Percentiles rank a stretch among this genome's conserved stretches.
Conservation (phyloP, 2,797 vertebrate species). For the Steatocranus sp. region DNA sequence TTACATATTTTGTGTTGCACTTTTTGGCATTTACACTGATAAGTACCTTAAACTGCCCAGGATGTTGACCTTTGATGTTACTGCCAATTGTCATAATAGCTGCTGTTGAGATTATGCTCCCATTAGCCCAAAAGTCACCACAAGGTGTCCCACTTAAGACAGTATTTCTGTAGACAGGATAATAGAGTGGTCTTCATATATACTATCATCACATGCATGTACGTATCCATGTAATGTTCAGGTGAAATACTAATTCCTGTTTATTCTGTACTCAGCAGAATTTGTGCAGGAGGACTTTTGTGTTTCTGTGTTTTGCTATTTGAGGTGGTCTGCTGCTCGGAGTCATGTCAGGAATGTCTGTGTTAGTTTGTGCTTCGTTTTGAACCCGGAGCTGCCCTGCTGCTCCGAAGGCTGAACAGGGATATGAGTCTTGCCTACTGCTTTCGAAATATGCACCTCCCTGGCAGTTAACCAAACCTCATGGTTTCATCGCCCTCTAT, state of each 20-base stretch:
- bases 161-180: background rate
- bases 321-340: background rate
- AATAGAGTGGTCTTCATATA: background rate
- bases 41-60: constrained; percentile 3
- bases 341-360: constrained; percentile 13
- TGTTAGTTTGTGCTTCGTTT: background rate
- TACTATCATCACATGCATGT: background rate
- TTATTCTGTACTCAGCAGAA: background rate
- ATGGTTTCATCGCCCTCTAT: background rate
- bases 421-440: constrained; percentile 16
- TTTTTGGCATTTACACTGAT: constrained; percentile 24
- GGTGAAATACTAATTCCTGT: background rate
- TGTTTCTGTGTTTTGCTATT: background rate
- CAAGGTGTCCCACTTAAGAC: background rate
- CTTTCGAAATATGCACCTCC: constrained; percentile 23
- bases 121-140: constrained; percentile 9
- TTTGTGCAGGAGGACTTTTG: background rate
- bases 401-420: background rate
- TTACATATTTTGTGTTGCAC: constrained; percentile 38
- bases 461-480: background rate
- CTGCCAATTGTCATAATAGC: background rate
- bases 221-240: background rate
- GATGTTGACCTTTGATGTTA: background rate
- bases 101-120: constrained; percentile 32
- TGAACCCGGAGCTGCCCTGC: constrained; percentile 1